Base-by-base conservation (phyloP, 2,888 invertebrate species). In the Protophormia terraenovae region DNA sequence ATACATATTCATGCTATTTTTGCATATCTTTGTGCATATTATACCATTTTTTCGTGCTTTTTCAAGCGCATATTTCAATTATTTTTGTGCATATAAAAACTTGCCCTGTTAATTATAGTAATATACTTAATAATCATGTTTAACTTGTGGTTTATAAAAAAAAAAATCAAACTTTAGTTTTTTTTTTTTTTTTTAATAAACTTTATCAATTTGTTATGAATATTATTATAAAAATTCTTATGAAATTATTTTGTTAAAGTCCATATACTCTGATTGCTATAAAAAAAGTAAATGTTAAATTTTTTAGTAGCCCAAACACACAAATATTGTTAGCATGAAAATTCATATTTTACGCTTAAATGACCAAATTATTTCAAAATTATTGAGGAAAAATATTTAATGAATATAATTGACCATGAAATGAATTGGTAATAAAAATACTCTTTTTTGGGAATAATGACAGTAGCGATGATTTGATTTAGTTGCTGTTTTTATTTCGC, bases 331-430 rank as follows among this genome's bases (percentile, higher is more conserved):
- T n/a, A n/a, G n/a, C n/a, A 19, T 60, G 10, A 0, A 29, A 29
- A 29, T 41, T 41, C n/a, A 38, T 41, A 38, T 29, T 79, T 79
- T 53, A 22, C 53, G 62, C 71, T 41, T 29, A 24, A 53, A 24
- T 24, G 47, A n/a, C 47, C 50, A 69, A 47, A 35, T 69, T 47
- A 35, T 67, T 47, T 45, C 22, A 24, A 24, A 32, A 47, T n/a
- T 41, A 41, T 55, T 55, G 38, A n/a, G 16, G 6, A 41, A 76
- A 41, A 55, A 66, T 32, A 16, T 38, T 3, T 32, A 27, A 14
- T 38, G n/a, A n/a, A n/a, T n/a, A n/a, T n/a, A n/a, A 22, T 66
- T 69, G n/a, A 64, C 3, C 27, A 3, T 53, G n/a, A 41, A 55
- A 29, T 41, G 12, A 41, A 64, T n/a, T n/a, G 3, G 6, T 73